These are phyloP conservation scores for Trichopoda pennipes DNA, from an alignment of 2,888 invertebrate genomes.

Conservation along the genomic window DNA sequence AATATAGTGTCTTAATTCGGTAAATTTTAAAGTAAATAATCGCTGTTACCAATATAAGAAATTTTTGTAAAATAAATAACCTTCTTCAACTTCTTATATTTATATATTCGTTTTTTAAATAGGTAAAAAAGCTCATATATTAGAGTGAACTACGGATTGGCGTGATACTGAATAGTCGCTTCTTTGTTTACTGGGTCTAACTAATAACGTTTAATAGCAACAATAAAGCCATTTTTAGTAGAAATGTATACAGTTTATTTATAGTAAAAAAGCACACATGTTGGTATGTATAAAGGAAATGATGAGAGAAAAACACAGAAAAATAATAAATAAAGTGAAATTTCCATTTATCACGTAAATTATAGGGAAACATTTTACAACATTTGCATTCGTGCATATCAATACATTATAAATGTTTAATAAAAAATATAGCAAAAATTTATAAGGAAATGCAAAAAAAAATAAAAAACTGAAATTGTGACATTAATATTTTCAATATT, in stretches of 20 bases:
- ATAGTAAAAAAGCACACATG: constrained; percentile 1
- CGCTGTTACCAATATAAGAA: too few species aligned
- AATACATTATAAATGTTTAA: constrained; percentile 45
- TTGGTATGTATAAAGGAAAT: constrained; percentile 27
- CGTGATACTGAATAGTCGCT: too few species aligned
- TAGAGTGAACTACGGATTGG: too few species aligned
- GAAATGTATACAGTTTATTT: constrained; percentile 58
- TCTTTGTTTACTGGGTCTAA: neutral
- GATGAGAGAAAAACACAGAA: constrained; percentile 11
- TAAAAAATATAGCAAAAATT: constrained; percentile 7
- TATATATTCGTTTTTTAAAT: too few species aligned
- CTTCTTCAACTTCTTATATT: too few species aligned
- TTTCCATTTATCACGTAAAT: constrained; percentile 68
- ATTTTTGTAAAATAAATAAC: too few species aligned
- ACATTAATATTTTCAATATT: constrained; percentile 75
- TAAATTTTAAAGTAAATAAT: too few species aligned
- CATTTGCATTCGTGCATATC: constrained; percentile 66
- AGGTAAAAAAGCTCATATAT: too few species aligned
- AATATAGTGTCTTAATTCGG: too few species aligned
- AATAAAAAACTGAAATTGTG: constrained; percentile 74
- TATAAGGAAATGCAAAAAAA: constrained; percentile 46
- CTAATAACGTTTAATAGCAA: neutral
- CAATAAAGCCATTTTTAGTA: constrained; percentile 50
- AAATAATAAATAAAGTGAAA: constrained; percentile 40
- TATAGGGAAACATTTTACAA: constrained; percentile 66